A percentile compares a stretch with the other conserved stretches of the same genome.
These are phyloP conservation scores for Thunnus maccoyii DNA, from an alignment of 2,113 vertebrate species.

Conservation along the genomic window DNA sequence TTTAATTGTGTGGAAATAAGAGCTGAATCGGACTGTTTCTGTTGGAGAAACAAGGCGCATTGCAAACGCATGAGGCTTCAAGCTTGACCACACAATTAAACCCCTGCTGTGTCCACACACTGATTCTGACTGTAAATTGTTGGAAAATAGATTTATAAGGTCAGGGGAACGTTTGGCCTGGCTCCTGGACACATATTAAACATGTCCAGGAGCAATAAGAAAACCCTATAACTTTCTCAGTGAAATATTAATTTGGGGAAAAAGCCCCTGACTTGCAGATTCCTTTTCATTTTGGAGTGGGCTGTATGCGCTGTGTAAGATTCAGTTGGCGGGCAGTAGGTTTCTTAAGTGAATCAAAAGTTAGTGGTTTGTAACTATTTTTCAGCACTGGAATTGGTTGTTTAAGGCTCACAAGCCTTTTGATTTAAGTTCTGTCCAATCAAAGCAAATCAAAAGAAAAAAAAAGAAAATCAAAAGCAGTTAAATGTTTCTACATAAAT, in stretches of 20 bases:
- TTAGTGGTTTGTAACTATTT: background rate
- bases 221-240: background rate
- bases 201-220: constrained; percentile 2
- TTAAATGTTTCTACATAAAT: too few relatives aligned
- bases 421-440: too few relatives aligned
- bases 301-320: background rate
- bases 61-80: constrained; percentile 12
- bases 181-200: constrained; percentile 42
- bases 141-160: constrained; percentile 44
- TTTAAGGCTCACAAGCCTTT: too few relatives aligned
- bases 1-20: constrained; percentile 36
- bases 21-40: constrained; percentile 29
- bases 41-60: background rate
- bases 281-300: constrained; percentile 22
- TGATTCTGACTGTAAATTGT: constrained; percentile 13
- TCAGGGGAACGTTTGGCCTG: constrained; percentile 23
- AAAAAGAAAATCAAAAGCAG: too few relatives aligned
- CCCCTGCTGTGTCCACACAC: constrained; percentile 11
- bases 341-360: background rate
- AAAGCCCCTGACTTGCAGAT: background rate
- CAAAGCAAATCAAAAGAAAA: too few relatives aligned
- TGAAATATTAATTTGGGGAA: constrained; percentile 23
- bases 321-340: background rate
- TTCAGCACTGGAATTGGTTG: too few relatives aligned
- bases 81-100: constrained; percentile 41